A percentile compares a stretch with the other conserved stretches of the same genome.
Conservation (phyloP, 2,113 vertebrate species). For the Melanerpes formicivorus region DNA sequence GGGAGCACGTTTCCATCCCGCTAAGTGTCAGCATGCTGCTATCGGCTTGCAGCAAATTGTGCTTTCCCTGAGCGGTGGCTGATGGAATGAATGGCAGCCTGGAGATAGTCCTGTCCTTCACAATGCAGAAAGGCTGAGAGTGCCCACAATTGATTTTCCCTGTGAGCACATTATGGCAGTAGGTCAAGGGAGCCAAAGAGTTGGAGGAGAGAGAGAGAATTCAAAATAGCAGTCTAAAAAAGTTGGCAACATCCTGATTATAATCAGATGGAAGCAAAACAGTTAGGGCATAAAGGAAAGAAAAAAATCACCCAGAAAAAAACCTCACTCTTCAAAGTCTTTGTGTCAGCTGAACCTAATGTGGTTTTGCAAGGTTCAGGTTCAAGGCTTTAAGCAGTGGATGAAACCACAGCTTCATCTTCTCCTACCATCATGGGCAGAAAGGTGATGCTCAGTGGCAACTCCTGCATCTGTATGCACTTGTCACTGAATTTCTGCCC, state of each 20-base stretch:
- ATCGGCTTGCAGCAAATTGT: conserved; percentile 54
- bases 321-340: neutral
- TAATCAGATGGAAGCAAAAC: neutral
- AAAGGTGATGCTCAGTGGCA: neutral
- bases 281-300: neutral
- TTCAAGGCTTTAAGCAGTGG: neutral
- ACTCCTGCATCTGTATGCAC: neutral
- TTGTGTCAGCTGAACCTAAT: neutral
- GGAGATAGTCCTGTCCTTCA: conserved; percentile 51
- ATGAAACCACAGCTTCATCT: neutral
- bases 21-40: conserved; percentile 62
- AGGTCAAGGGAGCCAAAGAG: conserved; percentile 23
- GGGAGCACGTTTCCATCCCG: conserved; percentile 40
- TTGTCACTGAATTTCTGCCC: neutral
- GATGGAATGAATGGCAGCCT: conserved; percentile 51
- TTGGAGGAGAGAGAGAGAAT: neutral
- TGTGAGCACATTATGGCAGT: neutral
- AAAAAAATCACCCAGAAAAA: neutral
- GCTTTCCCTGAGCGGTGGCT: conserved; percentile 30
- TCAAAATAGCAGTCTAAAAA: conserved; percentile 17
- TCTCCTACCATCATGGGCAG: neutral
- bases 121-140: conserved; percentile 9
- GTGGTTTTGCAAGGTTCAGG: neutral
- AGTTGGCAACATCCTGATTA: neutral
- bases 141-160: conserved; percentile 40